Conservation (phyloP, 2,888 invertebrate species). For the Caenorhabditis sulstoni region DNA sequence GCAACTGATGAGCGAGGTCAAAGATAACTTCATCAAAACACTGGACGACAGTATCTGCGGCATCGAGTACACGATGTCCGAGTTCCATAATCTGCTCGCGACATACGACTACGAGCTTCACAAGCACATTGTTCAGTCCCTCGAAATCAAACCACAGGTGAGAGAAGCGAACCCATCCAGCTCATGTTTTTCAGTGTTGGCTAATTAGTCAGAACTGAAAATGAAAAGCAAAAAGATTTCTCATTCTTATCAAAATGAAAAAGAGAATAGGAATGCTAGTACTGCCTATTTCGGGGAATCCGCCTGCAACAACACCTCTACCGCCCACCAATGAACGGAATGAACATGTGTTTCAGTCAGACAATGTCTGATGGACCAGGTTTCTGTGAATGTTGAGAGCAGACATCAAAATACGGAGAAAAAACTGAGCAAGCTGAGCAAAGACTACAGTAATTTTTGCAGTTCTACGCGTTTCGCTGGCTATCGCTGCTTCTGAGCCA, state of each 20-base stretch:
- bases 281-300: no score
- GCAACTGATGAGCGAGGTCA: conserved; percentile 96
- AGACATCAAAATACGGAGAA: background rate
- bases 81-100: conserved; percentile 87
- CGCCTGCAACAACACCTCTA: no score
- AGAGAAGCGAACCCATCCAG: background rate
- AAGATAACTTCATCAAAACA: conserved; percentile 94
- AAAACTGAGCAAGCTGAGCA: background rate
- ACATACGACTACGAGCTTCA: conserved; percentile 88
- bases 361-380: background rate
- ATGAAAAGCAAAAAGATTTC: no score
- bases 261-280: no score
- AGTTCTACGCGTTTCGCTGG: conserved; percentile 88
- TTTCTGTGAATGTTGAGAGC: background rate
- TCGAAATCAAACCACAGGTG: conserved; percentile 91
- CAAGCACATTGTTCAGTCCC: conserved; percentile 86
- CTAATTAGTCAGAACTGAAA: conserved; percentile 1
- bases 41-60: conserved; percentile 86
- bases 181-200: background rate
- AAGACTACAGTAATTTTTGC: conserved; percentile 15
- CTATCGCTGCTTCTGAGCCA: conserved; percentile 94
- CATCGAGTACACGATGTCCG: conserved; percentile 86
- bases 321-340: background rate
- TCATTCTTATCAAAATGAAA: no score
- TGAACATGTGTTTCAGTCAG: background rate